phyloP scores from a whole-genome alignment of 2,888 invertebrate species.

The Axea sp. region DNA sequence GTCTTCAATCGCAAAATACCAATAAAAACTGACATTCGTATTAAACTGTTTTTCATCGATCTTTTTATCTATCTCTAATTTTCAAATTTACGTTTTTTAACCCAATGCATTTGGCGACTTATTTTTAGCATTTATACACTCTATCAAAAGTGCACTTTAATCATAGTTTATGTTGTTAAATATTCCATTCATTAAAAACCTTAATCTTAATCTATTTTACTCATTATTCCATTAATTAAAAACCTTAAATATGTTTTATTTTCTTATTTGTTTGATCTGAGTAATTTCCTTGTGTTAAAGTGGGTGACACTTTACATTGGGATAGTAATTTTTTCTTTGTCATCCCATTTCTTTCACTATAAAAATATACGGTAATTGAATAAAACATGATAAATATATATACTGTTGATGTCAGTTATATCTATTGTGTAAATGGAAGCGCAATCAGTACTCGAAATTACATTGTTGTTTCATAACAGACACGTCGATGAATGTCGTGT shows the following conservation, averaged over 20 bases:
- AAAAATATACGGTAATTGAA: no score
- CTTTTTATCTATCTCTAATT: not conserved
- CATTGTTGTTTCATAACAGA: slow-evolving; percentile 51
- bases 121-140: no score
- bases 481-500: slow-evolving; percentile 53
- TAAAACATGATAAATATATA: slow-evolving; percentile 4
- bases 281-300: slow-evolving; percentile 20
- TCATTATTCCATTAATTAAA: no score
- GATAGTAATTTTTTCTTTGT: slow-evolving; percentile 3
- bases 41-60: slow-evolving; percentile 10
- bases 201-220: no score
- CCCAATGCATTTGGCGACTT: no score
- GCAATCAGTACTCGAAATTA: slow-evolving; percentile 48
- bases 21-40: slow-evolving; percentile 12
- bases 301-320: slow-evolving; percentile 9
- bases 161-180: no score
- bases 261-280: no score
- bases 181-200: no score
- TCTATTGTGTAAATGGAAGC: slow-evolving; percentile 30
- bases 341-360: no score
- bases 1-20: slow-evolving; percentile 7
- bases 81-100: not conserved
- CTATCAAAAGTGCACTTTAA: slow-evolving; percentile 39
- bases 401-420: slow-evolving; percentile 6
- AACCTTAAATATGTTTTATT: no score